These are phyloP conservation scores for Hycleus cichorii DNA, from an alignment of 1,140 invertebrate genomes.

Conservation along the genomic window DNA sequence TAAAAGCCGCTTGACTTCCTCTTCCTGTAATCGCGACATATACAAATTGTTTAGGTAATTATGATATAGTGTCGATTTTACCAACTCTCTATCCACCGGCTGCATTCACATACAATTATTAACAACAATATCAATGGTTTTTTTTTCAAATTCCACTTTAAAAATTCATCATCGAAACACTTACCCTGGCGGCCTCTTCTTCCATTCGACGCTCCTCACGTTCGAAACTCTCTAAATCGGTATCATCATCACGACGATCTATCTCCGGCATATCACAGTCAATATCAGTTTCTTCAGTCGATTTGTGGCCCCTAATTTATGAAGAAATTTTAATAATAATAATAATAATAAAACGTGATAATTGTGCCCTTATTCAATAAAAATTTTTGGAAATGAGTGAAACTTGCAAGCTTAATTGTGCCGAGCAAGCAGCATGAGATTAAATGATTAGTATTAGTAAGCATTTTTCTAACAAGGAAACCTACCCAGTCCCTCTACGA, in stretches of 20 bases:
- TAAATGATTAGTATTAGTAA: constrained; percentile 24
- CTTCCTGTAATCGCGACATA: constrained; percentile 39
- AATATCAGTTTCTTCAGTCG: constrained; percentile 27
- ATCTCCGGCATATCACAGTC: constrained; percentile 39
- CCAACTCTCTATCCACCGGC: constrained; percentile 34
- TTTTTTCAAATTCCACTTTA: background rate
- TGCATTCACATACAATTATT: constrained; percentile 19
- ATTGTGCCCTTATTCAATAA: background rate
- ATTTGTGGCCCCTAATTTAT: constrained; percentile 18
- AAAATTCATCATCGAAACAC: constrained; percentile 2
- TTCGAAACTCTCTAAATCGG: constrained; percentile 44
- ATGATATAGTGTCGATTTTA: constrained; percentile 22
- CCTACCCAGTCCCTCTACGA: background rate
- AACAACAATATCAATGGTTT: background rate
- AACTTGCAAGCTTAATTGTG: constrained; percentile 19
- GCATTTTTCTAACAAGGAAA: background rate
- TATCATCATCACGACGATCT: constrained; percentile 31
- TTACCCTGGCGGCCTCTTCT: constrained; percentile 42
- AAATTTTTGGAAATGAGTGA: constrained; percentile 2
- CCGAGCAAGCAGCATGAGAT: constrained; percentile 38
- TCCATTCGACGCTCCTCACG: constrained; percentile 44
- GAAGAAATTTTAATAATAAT: background rate
- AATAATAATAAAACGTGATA: background rate
- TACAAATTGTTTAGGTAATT: constrained; percentile 9
- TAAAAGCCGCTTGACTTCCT: constrained; percentile 46